Base-by-base conservation (phyloP, 2,888 invertebrate species). In the Agonopterix heracliana region DNA sequence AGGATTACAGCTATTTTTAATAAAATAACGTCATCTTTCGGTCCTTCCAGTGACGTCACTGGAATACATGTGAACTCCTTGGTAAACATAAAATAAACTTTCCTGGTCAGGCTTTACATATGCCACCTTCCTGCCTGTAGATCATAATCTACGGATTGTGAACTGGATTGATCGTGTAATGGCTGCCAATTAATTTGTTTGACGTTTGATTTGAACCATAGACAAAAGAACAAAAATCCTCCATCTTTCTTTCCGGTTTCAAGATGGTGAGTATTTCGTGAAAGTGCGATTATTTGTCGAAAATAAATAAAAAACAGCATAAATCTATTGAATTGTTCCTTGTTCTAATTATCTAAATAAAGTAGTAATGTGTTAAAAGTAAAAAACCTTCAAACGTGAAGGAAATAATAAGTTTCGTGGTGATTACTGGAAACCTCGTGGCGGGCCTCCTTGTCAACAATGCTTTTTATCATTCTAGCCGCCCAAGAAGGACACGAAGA, bases 401-500 rank as follows among this genome's bases (percentile, higher is more conserved):
- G 38, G 38, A 38, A n/a, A n/a, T 26, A 5, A 14, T 26, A 26
- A n/a, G 17, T n/a, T 9, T 41, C 9, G 7, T 11, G 44, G 9
- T 14, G 9, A 13, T 41, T 43, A 11, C 12, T 17, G 14, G 9
- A 36, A 66, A 75, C 87, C 87, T 83, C 86, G 87, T 87, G 87
- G 86, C 74, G 54, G 49, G 55, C 58, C 65, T 64, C 66, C 56
- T 63, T 68, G 61, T 71, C 64, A 70, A 67, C 61, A 55, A 57
- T 64, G 52, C 17, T 63, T 68, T 65, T 75, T 76, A 59, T 72
- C 63, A 68, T 90, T 92, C 66, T 81, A 96, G 97, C 96, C 96
- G 80, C 96, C 97, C 66, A 97, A 97, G 83, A 97, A 97, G 92
- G 96, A 97, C 88, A 90, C 96, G 12, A 97, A 97, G 88, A 91